Evolutionary conservation across 2,888 invertebrate genomes (phyloP).

Genomic region (Pammene aurita): DNA sequence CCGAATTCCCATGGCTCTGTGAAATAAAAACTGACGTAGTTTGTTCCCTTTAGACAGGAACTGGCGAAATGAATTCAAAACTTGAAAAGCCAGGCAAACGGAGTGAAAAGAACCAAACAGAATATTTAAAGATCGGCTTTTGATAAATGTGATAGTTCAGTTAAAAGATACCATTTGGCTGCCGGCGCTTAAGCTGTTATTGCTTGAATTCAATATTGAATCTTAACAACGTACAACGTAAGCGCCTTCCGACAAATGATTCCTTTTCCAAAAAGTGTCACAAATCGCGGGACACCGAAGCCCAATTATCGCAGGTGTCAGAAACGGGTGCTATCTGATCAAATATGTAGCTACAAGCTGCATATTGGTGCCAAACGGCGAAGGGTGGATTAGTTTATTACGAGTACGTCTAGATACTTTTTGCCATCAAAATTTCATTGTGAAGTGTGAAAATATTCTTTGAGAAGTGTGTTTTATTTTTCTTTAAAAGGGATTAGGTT

Average conservation of each 20-base stretch:
- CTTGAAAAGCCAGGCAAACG: conserved; percentile 6
- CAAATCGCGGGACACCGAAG: conserved; percentile 4
- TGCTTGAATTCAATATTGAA: too few relatives aligned
- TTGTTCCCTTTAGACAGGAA: background rate
- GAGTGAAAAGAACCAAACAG: conserved; percentile 8
- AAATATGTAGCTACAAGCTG: background rate
- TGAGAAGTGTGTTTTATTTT: too few relatives aligned
- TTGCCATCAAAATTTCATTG: too few relatives aligned
- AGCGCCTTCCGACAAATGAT: too few relatives aligned
- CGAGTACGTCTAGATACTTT: too few relatives aligned
- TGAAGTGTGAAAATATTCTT: too few relatives aligned
- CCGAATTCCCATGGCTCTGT: background rate
- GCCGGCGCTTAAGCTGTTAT: too few relatives aligned
- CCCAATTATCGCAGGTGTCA: conserved; percentile 26
- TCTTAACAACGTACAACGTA: too few relatives aligned
- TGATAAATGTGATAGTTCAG: background rate
- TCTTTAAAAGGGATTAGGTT: too few relatives aligned
- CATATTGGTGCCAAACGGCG: background rate
- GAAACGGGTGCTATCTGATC: conserved; percentile 11
- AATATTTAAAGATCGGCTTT: conserved; percentile 18
- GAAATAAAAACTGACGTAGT: background rate
- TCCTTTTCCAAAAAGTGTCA: too few relatives aligned
- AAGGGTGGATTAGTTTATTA: too few relatives aligned
- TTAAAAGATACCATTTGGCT: too few relatives aligned
- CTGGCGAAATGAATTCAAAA: background rate